A percentile compares a stretch with the other conserved stretches of the same genome.
Evolutionary conservation across 2,888 invertebrate species (phyloP).

Genomic region (Acronicta alni): DNA sequence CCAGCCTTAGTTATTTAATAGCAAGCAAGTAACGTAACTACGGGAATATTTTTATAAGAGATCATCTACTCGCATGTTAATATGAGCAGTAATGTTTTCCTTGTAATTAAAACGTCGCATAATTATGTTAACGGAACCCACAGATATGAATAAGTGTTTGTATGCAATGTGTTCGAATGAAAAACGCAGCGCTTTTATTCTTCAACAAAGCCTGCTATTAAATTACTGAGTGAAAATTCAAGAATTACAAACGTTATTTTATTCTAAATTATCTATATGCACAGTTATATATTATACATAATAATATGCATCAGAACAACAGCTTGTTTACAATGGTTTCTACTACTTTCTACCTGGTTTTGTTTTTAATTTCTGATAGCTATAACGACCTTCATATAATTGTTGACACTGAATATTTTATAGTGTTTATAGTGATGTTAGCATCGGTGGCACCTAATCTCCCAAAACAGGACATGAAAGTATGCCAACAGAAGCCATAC

Average conservation of each 20-base stretch:
- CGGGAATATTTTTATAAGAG: slow-evolving; percentile 8
- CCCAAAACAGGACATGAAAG: slow-evolving; percentile 32
- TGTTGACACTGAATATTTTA: no score
- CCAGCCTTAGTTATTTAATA: slow-evolving; percentile 25
- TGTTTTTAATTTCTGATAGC: no score
- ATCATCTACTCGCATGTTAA: slow-evolving; percentile 9
- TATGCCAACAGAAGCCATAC: slow-evolving; percentile 53
- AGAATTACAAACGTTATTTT: no score
- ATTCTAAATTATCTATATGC: no score
- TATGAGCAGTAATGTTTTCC: slow-evolving; percentile 19
- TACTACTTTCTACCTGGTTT: no score
- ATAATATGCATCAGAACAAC: no score
- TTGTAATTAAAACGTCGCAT: slow-evolving; percentile 18
- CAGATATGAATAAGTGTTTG: background rate
- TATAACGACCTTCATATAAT: no score
- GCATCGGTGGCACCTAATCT: slow-evolving; percentile 27
- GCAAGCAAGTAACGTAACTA: background rate
- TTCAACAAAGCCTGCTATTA: no score
- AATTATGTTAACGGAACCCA: slow-evolving; percentile 13
- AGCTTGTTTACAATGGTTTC: no score
- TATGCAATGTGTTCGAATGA: background rate
- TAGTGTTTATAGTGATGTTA: no score
- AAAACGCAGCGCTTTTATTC: slow-evolving; percentile 2
- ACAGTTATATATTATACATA: no score
- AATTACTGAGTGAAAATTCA: no score